Evolutionary conservation across 2,113 vertebrate genomes (phyloP).

Genomic region (Pluvialis apricaria): DNA sequence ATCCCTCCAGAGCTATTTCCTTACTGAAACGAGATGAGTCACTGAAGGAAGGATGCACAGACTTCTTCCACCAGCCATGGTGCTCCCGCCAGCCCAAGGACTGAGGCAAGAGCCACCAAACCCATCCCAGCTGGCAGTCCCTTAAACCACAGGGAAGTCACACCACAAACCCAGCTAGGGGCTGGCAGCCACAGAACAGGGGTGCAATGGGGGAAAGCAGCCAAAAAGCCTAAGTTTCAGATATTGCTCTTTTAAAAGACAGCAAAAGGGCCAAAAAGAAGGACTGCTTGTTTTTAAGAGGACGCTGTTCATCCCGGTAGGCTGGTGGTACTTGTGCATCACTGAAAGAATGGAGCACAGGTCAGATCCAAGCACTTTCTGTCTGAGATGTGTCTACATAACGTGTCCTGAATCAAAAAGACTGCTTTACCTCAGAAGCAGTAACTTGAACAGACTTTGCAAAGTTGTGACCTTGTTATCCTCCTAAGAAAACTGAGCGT

Average conservation of each 20-base stretch:
- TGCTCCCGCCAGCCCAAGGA: background rate
- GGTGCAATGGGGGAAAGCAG: background rate
- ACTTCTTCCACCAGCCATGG: background rate
- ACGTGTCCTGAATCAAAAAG: background rate
- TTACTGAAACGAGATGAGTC: accelerated
- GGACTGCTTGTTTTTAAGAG: background rate
- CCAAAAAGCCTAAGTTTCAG: background rate
- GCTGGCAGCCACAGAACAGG: background rate
- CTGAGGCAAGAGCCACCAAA: background rate
- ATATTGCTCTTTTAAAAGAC: background rate
- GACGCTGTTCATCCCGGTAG: background rate
- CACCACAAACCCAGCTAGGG: background rate
- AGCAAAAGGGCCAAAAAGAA: background rate
- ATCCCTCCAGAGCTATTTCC: background rate
- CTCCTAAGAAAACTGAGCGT: background rate
- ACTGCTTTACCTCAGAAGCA: background rate
- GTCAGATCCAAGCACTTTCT: background rate
- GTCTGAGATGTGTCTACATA: background rate
- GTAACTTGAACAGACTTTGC: background rate
- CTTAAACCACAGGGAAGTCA: background rate
- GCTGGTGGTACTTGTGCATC: background rate
- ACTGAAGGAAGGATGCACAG: background rate
- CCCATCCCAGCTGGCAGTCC: background rate
- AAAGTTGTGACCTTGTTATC: background rate
- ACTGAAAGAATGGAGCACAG: background rate